Evolutionary conservation across 2,888 invertebrate species (phyloP), one percentile per base, ranked within the genome.

Genomic region (Holacanthella duospinosa): DNA sequence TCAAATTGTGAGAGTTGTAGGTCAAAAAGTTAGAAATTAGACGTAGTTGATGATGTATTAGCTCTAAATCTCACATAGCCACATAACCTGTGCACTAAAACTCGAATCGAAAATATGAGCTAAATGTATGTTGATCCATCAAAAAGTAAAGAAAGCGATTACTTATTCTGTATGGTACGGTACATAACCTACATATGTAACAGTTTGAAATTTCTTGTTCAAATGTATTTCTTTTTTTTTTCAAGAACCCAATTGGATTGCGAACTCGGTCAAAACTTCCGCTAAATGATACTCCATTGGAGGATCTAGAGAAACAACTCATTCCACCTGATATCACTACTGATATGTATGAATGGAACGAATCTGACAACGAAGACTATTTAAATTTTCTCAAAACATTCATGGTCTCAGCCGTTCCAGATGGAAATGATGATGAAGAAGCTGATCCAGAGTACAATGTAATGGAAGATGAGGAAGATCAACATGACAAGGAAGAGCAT

Each of bases 361-460:
- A 43, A 59, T 43, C 21, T 2, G 59, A 59, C 25, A 59, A 59
- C 21, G 44, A 44, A 25, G 59, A 59, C 21, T 59, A 59, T 48
- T 44, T 59, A 44, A 28, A 21, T 25, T 59, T 59, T 21, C 44
- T 59, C 25, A 43, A 59, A 59, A n/a, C 9, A 44, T 59, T 44
- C 25, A n/a, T 29, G 12, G 9, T 27, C 29, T 28, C 57, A 21
- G 12, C 43, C 2, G 19, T 19, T 26, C 26, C 59, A 25, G 26
- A 43, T 27, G 59, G 26, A 28, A 43, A 68, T 29, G 63, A 91
- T 75, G 87, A 87, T 75, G 88, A 88, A 65, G 87, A 87, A 60
- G 83, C 85, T 55, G 93, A 93, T 79, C 93, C 93, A 0, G 93
- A 93, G 76, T 93, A 90, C 76, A 88, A 91, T 76, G 87, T 89